Evolutionary conservation across 2,888 invertebrate genomes (phyloP).

Genomic region (Tillus elongatus): DNA sequence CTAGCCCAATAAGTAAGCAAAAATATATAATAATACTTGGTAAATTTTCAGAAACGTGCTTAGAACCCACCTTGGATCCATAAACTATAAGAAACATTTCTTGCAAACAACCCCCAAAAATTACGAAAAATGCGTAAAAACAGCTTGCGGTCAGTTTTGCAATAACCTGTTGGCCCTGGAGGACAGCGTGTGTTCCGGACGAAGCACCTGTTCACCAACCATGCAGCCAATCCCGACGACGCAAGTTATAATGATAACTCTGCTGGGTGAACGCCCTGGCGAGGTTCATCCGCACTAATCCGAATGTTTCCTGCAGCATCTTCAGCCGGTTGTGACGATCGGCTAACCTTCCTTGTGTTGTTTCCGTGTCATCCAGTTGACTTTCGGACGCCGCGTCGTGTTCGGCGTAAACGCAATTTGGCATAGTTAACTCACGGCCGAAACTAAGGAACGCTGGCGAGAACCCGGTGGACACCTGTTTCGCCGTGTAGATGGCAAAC

Average conservation of each 20-base stretch:
- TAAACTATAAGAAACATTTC: no score
- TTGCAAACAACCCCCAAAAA: no score
- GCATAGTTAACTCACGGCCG: constrained; percentile 10
- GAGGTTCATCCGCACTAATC: not conserved
- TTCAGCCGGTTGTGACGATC: no score
- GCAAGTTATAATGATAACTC: constrained; percentile 5
- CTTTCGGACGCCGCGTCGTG: not conserved
- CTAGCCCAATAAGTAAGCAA: no score
- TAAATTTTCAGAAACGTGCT: no score
- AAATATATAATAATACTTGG: no score
- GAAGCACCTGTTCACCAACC: not conserved
- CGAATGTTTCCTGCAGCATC: not conserved
- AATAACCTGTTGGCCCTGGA: not conserved
- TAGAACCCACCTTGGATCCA: no score
- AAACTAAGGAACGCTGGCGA: constrained; percentile 25
- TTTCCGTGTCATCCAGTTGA: not conserved
- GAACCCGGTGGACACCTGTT: constrained; percentile 23
- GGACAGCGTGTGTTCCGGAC: constrained; percentile 3
- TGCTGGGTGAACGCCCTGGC: not conserved
- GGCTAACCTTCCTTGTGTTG: no score
- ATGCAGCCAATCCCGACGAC: not conserved
- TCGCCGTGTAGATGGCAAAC: constrained; percentile 25
- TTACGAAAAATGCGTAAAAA: not conserved
- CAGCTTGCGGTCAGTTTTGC: not conserved
- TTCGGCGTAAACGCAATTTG: not conserved